phyloP scores from a whole-genome alignment of 2,888 invertebrate species.

The Calliopum simillimum region DNA sequence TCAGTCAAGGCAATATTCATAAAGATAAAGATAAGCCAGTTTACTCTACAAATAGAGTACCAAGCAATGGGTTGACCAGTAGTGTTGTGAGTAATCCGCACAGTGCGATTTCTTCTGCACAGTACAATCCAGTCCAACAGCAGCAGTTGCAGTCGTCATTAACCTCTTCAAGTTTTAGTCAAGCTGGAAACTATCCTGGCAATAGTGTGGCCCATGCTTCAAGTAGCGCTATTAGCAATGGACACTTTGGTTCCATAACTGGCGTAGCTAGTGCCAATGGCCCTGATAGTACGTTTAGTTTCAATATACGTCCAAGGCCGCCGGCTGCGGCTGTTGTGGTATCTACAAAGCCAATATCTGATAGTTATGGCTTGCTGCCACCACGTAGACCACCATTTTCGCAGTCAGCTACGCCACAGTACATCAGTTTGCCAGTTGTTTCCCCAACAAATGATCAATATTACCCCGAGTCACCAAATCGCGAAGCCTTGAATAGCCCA shows the following conservation, averaged over 20 bases:
- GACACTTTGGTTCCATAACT: constrained; percentile 58
- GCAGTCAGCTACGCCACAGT: constrained; percentile 39
- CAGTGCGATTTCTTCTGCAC: constrained; percentile 44
- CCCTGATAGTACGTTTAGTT: constrained; percentile 63
- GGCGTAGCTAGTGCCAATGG: constrained; percentile 60
- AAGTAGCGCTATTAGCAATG: constrained; percentile 57
- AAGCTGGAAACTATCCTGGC: constrained; percentile 39
- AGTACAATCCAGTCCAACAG: constrained; percentile 40
- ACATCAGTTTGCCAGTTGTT: constrained; percentile 41
- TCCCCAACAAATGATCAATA: constrained; percentile 47
- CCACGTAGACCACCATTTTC: constrained; percentile 47
- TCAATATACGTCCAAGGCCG: constrained; percentile 61
- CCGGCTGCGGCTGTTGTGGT: constrained; percentile 47
- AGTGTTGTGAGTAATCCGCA: constrained; percentile 49
- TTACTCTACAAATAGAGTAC: not conserved
- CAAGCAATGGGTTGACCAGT: constrained; percentile 1
- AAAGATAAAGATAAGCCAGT: constrained; percentile 23
- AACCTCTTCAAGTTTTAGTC: constrained; percentile 47
- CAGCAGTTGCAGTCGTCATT: constrained; percentile 34
- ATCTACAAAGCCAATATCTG: constrained; percentile 44
- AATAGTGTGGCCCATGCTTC: constrained; percentile 55
- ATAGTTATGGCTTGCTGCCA: constrained; percentile 47
- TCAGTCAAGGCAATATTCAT: constrained; percentile 1
- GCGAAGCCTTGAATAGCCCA: constrained; percentile 52
- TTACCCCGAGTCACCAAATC: constrained; percentile 51